Evolutionary conservation across 2,888 invertebrate genomes (phyloP), one percentile per base, ranked within the genome.

Genomic region (Cryptops parisi): DNA sequence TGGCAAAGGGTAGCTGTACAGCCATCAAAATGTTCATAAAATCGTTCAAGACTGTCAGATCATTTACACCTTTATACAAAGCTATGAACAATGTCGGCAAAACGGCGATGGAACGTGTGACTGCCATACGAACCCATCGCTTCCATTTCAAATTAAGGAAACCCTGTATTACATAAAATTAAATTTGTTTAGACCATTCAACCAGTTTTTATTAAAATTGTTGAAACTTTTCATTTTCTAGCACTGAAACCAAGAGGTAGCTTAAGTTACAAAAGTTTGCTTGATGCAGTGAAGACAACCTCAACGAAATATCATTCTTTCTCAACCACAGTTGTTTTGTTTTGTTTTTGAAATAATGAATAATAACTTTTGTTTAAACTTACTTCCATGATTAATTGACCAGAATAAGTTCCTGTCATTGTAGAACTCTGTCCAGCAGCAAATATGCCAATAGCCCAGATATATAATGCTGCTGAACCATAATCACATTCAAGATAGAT

Each of bases 1-100:
- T 78, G 1, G 90, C 90, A 66, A 90, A 90, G 1, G 90, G 90
- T 58, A 90, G 70, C 67, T 88, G 88, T 23, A 89, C 70, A 59
- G 84, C 81, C 86, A 88, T 87, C 12, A 89, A 76, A 0, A 86
- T 86, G 68, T 90, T 90, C 39, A 90, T 70, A 33, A 82, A 71
- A 65, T 89, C 88, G 67, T 90, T 90, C 84, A 90, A 82, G 22
- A 75, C 73, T 2, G 82, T 82, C 53, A 88, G 70, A 61, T 84
- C 78, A 46, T 78, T 71, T 61, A 86, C 78, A 57, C 57, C 76
- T 66, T 59, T 78, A 47, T 57, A 60, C 21, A 60, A 57, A 1
- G 83, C 82, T 40, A 82, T 72, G 57, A 77, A 76, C 62, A 84
- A 81, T 1, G 84, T 83, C n/a, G 77, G 77, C 6, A 80, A 68